Percentiles rank a stretch among this genome's conserved stretches.
These are phyloP conservation scores for Platycercus adscitus DNA, from an alignment of 2,113 vertebrate genomes.

Conservation along the genomic window DNA sequence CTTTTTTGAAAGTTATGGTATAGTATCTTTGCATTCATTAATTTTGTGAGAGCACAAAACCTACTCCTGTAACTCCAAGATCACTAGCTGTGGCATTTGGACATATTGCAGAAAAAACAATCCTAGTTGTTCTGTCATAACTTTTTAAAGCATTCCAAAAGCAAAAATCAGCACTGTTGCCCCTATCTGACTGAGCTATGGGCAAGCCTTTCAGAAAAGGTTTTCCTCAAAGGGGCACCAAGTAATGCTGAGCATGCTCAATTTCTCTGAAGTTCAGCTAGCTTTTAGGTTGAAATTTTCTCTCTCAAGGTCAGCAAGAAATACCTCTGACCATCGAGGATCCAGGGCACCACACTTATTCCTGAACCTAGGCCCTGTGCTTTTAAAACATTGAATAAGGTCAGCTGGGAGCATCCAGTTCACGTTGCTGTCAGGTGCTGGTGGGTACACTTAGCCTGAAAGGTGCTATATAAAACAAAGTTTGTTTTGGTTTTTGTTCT, in stretches of 20 bases:
- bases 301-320: neutral
- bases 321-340: neutral
- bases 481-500: neutral
- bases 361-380: accelerated
- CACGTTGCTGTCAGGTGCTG: neutral
- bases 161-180: neutral
- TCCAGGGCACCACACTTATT: neutral
- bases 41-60: neutral
- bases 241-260: neutral
- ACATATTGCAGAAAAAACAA: neutral
- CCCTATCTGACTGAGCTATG: neutral
- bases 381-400: neutral
- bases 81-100: neutral
- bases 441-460: neutral
- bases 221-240: neutral
- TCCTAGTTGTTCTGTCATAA: neutral
- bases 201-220: neutral
- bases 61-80: neutral
- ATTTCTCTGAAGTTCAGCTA: neutral
- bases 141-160: neutral
- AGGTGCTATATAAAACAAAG: neutral
- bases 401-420: neutral
- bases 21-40: neutral
- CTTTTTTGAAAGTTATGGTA: neutral
- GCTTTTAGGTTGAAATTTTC: neutral